Percentiles rank a stretch among this genome's conserved stretches.
These are phyloP conservation scores for Philopedon plagiatum DNA, from an alignment of 2,888 invertebrate genomes.

Conservation along the genomic window DNA sequence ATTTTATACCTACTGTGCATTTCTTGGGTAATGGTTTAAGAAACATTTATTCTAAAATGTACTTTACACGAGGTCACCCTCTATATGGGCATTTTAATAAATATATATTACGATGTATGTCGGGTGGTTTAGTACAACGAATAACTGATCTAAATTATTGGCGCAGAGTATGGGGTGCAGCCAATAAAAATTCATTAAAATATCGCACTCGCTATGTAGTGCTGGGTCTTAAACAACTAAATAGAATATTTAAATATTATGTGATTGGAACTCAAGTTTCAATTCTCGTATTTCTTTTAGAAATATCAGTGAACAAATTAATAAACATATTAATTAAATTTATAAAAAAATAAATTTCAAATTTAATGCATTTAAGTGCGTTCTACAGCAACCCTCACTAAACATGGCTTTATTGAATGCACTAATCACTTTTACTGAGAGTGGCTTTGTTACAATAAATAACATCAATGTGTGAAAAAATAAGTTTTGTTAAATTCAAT, in stretches of 20 bases:
- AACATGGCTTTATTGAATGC: no score
- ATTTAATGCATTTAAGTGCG: neutral
- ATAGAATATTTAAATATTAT: conserved; percentile 1
- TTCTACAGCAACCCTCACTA: no score
- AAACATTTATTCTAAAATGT: conserved; percentile 20
- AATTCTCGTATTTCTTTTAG: neutral
- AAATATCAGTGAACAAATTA: neutral
- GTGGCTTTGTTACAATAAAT: no score
- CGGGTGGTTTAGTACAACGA: neutral
- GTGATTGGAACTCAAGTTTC: neutral
- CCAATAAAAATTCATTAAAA: neutral
- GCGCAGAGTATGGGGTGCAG: neutral
- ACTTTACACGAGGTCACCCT: conserved; percentile 13
- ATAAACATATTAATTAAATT: neutral
- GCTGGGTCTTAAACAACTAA: neutral
- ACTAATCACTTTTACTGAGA: no score
- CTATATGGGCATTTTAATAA: neutral
- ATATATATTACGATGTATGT: neutral
- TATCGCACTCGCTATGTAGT: neutral
- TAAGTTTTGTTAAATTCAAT: no score
- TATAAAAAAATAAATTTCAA: neutral
- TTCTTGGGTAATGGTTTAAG: conserved; percentile 4
- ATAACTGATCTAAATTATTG: conserved; percentile 4
- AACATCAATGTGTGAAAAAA: no score
- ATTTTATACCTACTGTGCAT: neutral